Conservation (phyloP, 2,888 invertebrate species). For the Cephalotes varians region DNA sequence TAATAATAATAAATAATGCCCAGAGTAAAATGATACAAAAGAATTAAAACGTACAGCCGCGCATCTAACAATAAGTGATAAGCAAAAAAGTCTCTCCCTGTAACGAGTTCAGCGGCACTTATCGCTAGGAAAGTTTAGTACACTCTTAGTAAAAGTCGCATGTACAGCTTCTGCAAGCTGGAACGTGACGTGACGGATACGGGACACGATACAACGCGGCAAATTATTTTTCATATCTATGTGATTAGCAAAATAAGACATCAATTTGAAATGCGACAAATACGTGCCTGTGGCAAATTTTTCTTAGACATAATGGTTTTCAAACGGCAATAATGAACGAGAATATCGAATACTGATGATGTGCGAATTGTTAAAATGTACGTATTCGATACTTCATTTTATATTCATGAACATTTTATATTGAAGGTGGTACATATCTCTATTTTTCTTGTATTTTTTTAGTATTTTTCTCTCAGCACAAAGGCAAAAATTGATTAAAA, state of each 20-base stretch:
- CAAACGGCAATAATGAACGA: background rate
- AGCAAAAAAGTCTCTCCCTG: slow-evolving; percentile 4
- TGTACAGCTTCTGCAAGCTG: slow-evolving; percentile 3
- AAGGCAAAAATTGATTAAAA: background rate
- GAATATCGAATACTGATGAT: background rate
- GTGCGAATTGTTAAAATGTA: background rate
- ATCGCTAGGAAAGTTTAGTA: slow-evolving; percentile 47
- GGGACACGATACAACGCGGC: background rate
- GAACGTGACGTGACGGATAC: background rate
- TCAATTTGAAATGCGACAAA: background rate
- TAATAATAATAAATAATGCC: background rate
- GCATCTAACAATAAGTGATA: background rate
- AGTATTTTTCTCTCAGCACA: background rate
- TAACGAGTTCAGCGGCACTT: slow-evolving; percentile 47
- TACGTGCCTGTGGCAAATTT: background rate
- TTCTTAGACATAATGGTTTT: background rate
- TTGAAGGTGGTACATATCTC: background rate
- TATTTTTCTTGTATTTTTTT: background rate
- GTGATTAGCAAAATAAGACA: slow-evolving; percentile 3
- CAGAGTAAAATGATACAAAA: background rate
- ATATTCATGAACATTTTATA: background rate
- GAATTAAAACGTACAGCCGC: background rate
- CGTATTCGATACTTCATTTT: slow-evolving; percentile 1
- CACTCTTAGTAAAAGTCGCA: slow-evolving; percentile 28
- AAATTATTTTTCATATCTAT: slow-evolving; percentile 20